These are phyloP conservation scores for Urosaurus nigricauda DNA, from an alignment of 2,797 vertebrate species.

Conservation along the genomic window DNA sequence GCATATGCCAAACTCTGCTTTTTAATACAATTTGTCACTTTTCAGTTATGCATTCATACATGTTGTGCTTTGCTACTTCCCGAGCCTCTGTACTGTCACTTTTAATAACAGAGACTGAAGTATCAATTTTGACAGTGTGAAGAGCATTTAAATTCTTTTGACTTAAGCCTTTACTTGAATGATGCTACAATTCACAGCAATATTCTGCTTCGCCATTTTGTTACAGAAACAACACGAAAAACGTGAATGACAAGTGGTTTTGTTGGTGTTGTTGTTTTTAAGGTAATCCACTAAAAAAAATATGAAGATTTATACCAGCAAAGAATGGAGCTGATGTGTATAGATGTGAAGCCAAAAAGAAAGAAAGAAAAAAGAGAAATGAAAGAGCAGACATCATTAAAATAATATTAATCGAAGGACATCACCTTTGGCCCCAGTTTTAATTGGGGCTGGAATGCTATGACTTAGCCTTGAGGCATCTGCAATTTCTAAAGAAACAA, in stretches of 20 bases:
- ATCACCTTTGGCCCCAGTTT: constrained; percentile 68
- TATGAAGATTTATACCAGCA: constrained; percentile 37
- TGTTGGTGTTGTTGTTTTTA: neutral
- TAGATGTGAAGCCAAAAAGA: constrained; percentile 37
- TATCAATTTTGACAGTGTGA: constrained; percentile 44
- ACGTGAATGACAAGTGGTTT: constrained; percentile 59
- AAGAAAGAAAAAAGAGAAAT: neutral
- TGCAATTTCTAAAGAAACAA: constrained; percentile 71
- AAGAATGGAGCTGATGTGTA: neutral
- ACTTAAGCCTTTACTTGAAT: constrained; percentile 46
- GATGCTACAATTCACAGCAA: constrained; percentile 51
- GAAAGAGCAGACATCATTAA: neutral
- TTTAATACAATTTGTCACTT: constrained; percentile 67
- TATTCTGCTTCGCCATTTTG: constrained; percentile 51
- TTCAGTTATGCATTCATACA: constrained; percentile 69
- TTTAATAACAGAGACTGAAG: constrained; percentile 43
- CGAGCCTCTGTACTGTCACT: constrained; percentile 51
- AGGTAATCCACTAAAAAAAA: neutral
- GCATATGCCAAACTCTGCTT: constrained; percentile 55
- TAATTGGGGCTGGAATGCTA: constrained; percentile 64
- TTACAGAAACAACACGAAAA: constrained; percentile 46
- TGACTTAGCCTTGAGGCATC: constrained; percentile 57
- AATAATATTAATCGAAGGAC: constrained; percentile 41
- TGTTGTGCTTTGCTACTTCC: constrained; percentile 55
- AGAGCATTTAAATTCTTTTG: constrained; percentile 25